Evolutionary conservation across 2,888 invertebrate genomes (phyloP).

Genomic region (Leucozona laternaria): DNA sequence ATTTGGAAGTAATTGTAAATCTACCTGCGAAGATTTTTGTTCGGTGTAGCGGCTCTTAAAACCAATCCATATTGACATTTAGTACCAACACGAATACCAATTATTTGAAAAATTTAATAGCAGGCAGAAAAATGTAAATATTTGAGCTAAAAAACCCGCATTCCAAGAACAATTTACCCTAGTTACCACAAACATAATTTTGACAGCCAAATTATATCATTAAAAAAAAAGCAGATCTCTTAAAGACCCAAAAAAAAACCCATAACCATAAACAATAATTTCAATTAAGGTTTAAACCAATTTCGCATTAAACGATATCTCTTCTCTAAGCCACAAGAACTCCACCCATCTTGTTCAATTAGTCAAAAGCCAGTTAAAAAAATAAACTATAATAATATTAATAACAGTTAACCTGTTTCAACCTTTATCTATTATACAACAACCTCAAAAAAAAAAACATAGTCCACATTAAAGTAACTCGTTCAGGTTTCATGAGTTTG

Average conservation of each 20-base stretch:
- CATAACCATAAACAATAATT: not conserved
- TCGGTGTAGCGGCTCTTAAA: too few species aligned
- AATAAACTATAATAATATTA: slow-evolving; percentile 10
- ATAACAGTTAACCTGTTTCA: slow-evolving; percentile 39
- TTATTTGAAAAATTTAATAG: too few species aligned
- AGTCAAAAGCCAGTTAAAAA: slow-evolving; percentile 24
- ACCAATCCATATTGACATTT: too few species aligned
- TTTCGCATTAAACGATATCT: not conserved
- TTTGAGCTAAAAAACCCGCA: not conserved
- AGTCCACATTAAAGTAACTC: slow-evolving; percentile 19
- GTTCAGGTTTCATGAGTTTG: slow-evolving; percentile 43
- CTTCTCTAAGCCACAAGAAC: slow-evolving; percentile 7
- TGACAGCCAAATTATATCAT: not conserved
- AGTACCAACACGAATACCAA: too few species aligned
- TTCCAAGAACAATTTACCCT: not conserved
- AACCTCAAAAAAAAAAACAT: not conserved
- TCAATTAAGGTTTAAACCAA: slow-evolving; percentile 9
- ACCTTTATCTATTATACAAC: slow-evolving; percentile 32
- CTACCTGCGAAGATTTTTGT: too few species aligned
- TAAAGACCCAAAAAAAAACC: not conserved
- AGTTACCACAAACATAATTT: not conserved
- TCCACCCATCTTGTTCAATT: slow-evolving; percentile 47
- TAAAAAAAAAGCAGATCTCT: not conserved
- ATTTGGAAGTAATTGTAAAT: too few species aligned
- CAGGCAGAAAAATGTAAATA: too few species aligned